phyloP scores from a whole-genome alignment of 2,113 vertebrate genomes.

The Nipponia nippon region DNA sequence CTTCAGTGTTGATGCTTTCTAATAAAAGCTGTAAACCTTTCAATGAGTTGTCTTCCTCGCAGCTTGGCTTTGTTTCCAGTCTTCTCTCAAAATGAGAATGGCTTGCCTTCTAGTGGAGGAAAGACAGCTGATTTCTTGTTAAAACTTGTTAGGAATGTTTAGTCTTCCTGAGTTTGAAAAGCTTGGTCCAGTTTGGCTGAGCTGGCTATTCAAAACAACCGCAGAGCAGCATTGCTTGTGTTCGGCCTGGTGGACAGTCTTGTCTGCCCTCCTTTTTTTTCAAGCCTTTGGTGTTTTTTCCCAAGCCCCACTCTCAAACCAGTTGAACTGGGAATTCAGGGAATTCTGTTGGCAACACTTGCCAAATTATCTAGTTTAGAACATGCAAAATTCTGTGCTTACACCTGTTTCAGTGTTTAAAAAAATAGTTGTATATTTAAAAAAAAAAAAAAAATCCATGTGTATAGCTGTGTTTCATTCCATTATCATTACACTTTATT shows the following conservation, averaged over 20 bases:
- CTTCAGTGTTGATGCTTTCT: neutral
- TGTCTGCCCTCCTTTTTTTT: too few relatives aligned
- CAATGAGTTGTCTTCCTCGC: neutral
- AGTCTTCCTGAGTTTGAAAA: fast-evolving
- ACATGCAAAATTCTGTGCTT: neutral
- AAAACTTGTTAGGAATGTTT: fast-evolving
- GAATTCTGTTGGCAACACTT: neutral
- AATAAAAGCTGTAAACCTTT: neutral
- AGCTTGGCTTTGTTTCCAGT: neutral
- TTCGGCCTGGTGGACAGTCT: too few relatives aligned
- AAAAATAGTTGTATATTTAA: neutral
- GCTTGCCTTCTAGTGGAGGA: neutral
- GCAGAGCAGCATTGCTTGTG: fast-evolving
- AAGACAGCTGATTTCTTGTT: neutral
- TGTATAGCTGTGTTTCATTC: neutral
- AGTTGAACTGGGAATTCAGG: neutral
- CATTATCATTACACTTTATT: neutral
- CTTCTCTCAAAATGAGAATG: neutral
- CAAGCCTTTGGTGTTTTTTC: too few relatives aligned
- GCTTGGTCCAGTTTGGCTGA: neutral
- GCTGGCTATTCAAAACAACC: fast-evolving
- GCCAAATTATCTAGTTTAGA: neutral
- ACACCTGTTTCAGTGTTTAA: neutral
- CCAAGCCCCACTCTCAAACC: neutral
- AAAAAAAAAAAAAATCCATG: neutral